Percentiles rank a stretch among this genome's conserved stretches.
Evolutionary conservation across 2,113 vertebrate species (phyloP).

Genomic region (Trichechus manatus): DNA sequence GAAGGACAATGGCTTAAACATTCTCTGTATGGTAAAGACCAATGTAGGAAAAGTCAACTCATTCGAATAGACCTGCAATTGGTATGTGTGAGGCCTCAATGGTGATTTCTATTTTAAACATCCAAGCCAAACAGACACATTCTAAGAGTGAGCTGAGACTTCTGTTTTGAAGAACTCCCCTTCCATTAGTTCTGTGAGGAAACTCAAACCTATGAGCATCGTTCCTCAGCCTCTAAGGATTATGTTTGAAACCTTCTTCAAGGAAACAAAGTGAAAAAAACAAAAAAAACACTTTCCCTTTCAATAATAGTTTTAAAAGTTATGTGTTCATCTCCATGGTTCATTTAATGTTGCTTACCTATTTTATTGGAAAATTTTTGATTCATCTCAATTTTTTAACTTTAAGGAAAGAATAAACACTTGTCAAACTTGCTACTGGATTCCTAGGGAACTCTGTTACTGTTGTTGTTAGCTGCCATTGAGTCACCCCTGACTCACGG

Average conservation of each 20-base stretch:
- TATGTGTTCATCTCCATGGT: neutral
- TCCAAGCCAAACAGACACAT: neutral
- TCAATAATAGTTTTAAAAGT: neutral
- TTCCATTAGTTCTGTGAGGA: neutral
- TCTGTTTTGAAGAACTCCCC: neutral
- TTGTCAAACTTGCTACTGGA: neutral
- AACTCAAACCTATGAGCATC: neutral
- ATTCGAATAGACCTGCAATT: neutral
- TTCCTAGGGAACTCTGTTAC: neutral
- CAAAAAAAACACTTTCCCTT: neutral
- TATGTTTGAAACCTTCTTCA: neutral
- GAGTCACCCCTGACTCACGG: neutral
- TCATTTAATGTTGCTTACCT: neutral
- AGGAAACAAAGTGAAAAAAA: neutral
- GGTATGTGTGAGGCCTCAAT: neutral
- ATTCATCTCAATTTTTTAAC: neutral
- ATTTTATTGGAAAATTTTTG: neutral
- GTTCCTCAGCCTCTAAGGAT: neutral
- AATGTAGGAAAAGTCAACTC: neutral
- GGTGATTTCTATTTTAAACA: neutral
- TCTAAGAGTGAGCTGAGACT: neutral
- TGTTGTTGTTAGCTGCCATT: neutral
- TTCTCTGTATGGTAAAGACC: neutral
- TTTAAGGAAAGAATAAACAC: neutral
- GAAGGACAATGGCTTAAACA: neutral